Percentiles rank a stretch among this genome's conserved stretches.
Evolutionary conservation across 2,888 invertebrate genomes (phyloP).

Genomic region (Caenorhabditis sinica): DNA sequence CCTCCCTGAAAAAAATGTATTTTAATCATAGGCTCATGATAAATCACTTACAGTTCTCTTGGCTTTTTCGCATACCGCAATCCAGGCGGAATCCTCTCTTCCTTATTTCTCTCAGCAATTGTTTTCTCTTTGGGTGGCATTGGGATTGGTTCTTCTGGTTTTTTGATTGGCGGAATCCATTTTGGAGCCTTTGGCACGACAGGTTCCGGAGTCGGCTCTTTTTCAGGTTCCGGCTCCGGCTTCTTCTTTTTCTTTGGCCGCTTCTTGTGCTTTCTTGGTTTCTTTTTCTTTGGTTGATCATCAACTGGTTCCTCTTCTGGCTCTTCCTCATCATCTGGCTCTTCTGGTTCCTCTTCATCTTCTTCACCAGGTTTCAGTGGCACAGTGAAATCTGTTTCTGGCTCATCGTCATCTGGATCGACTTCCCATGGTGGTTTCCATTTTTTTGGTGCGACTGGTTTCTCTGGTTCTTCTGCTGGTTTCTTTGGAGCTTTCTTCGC

Average conservation of each 20-base stretch:
- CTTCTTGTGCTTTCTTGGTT: conserved; percentile 59
- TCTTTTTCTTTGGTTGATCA: conserved; percentile 59
- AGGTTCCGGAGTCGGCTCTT: conserved; percentile 60
- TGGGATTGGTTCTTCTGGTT: conserved; percentile 72
- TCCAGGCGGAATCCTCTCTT: conserved; percentile 76
- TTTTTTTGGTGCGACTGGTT: conserved; percentile 60
- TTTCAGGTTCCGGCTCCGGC: conserved; percentile 40
- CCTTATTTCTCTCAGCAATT: conserved; percentile 76
- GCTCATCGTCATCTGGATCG: conserved; percentile 65
- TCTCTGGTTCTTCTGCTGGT: conserved; percentile 38
- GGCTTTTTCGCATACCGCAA: conserved; percentile 79
- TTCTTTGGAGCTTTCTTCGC: conserved; percentile 45
- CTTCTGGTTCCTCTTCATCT: conserved; percentile 63
- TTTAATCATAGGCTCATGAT: neutral
- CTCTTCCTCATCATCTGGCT: conserved; percentile 67
- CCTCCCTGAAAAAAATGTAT: conserved; percentile 66
- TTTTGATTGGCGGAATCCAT: conserved; percentile 76
- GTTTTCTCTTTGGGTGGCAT: conserved; percentile 79
- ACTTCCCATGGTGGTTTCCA: conserved; percentile 67
- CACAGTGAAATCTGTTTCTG: conserved; percentile 67
- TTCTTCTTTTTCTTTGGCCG: conserved; percentile 61
- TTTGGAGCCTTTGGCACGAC: conserved; percentile 68
- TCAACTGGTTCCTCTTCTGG: conserved; percentile 58
- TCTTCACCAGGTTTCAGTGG: conserved; percentile 62
- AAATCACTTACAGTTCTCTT: conserved; percentile 71